These are phyloP conservation scores for Scaptomyza cyrtandrae DNA, from an alignment of 2,888 invertebrate species.

Conservation along the genomic window DNA sequence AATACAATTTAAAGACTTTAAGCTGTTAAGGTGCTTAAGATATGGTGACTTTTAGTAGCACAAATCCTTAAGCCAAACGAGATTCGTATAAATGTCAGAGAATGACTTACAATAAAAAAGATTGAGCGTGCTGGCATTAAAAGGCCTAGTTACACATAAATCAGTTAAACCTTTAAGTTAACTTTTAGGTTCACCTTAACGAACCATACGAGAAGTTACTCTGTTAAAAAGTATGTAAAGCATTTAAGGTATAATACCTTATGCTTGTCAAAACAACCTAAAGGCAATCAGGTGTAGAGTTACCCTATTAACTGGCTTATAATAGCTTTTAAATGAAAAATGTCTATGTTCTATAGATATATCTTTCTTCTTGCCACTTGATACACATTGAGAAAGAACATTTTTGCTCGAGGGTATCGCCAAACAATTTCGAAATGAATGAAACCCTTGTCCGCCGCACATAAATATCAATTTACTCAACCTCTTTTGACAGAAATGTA, in stretches of 20 bases:
- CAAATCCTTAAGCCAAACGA: conserved; percentile 17
- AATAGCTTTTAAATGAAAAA: neutral
- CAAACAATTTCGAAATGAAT: conserved; percentile 20
- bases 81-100: conserved; percentile 43
- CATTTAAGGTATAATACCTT: no score
- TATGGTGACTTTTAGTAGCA: conserved; percentile 17
- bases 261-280: no score
- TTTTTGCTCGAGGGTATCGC: conserved; percentile 14
- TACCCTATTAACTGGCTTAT: no score
- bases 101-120: conserved; percentile 33
- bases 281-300: no score
- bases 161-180: conserved; percentile 44
- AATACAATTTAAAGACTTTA: conserved; percentile 7
- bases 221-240: neutral
- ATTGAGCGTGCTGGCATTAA: conserved; percentile 36
- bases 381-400: neutral
- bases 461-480: conserved; percentile 60
- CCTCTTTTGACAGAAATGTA: conserved; percentile 52
- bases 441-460: conserved; percentile 16
- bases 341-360: neutral
- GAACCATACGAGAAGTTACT: conserved; percentile 4
- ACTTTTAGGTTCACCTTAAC: neutral
- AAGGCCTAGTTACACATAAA: conserved; percentile 42
- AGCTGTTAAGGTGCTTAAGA: conserved; percentile 10
- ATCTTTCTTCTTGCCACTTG: neutral